These are phyloP conservation scores for Pocillopora meandrina DNA, from an alignment of 92 coral and sea anemone genomes.

Conservation along the genomic window DNA sequence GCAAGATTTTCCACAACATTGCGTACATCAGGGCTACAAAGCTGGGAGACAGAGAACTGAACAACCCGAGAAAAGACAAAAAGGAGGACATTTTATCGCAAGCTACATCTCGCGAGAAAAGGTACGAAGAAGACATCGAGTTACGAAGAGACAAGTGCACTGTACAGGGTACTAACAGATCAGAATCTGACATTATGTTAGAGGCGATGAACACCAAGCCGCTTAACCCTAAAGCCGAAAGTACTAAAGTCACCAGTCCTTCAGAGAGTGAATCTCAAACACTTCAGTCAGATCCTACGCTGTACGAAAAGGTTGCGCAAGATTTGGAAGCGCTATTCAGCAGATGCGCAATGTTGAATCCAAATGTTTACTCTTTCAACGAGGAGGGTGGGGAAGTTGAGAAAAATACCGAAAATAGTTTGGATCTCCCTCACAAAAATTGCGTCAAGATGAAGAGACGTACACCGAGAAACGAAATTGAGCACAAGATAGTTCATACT, in stretches of 20 bases:
- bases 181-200: neutral
- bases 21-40: conserved; percentile 31
- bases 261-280: neutral
- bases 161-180: neutral
- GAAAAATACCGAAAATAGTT: neutral
- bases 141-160: neutral
- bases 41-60: neutral
- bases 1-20: conserved; percentile 55
- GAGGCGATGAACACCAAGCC: neutral
- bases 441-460: neutral
- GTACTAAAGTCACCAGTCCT: neutral
- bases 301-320: conserved; percentile 25
- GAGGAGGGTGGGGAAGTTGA: neutral
- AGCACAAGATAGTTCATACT: conserved; percentile 52
- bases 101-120: neutral
- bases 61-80: neutral
- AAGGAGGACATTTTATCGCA: neutral
- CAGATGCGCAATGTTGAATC: neutral
- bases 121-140: neutral
- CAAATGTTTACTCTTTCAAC: neutral
- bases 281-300: neutral
- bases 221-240: neutral
- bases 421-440: neutral
- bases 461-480: neutral
- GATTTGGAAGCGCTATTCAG: conserved; percentile 25